Evolutionary conservation across 2,113 vertebrate species (phyloP).

Genomic region (Lophura nycthemera): DNA sequence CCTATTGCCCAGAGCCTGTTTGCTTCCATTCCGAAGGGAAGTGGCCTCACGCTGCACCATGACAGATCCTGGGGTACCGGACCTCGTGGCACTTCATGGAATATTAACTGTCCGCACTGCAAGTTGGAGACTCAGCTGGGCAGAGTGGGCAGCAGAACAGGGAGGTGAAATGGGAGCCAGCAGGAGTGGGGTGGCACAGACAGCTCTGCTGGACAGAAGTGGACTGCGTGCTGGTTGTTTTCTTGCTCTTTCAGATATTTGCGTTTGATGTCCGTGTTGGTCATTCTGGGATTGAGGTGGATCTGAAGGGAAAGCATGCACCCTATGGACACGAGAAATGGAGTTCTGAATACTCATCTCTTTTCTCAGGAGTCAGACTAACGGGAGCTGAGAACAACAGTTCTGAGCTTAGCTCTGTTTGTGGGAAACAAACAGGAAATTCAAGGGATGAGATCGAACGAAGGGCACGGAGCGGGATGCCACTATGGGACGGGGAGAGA

Average conservation of each 20-base stretch:
- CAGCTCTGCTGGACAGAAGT: background rate
- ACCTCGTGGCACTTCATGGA: background rate
- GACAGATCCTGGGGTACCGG: background rate
- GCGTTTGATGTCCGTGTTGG: background rate
- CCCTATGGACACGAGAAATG: background rate
- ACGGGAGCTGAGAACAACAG: background rate
- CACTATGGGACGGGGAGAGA: background rate
- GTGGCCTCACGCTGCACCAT: background rate
- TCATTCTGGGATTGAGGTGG: background rate
- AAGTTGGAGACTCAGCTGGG: background rate
- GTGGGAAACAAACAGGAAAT: background rate
- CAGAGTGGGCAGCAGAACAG: background rate
- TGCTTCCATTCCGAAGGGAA: constrained; percentile 24
- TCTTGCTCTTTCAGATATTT: constrained; percentile 50
- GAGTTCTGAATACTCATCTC: background rate
- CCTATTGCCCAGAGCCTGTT: background rate
- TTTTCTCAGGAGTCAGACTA: background rate
- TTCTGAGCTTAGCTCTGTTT: background rate
- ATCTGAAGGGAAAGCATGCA: background rate
- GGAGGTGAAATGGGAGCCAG: background rate
- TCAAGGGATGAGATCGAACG: background rate
- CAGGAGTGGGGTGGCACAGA: background rate
- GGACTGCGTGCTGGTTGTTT: constrained; percentile 20
- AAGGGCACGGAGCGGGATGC: background rate
- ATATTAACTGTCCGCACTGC: background rate